Base-by-base conservation (phyloP, 2,113 vertebrate genomes). In the Romanogobio albipinnatus region DNA sequence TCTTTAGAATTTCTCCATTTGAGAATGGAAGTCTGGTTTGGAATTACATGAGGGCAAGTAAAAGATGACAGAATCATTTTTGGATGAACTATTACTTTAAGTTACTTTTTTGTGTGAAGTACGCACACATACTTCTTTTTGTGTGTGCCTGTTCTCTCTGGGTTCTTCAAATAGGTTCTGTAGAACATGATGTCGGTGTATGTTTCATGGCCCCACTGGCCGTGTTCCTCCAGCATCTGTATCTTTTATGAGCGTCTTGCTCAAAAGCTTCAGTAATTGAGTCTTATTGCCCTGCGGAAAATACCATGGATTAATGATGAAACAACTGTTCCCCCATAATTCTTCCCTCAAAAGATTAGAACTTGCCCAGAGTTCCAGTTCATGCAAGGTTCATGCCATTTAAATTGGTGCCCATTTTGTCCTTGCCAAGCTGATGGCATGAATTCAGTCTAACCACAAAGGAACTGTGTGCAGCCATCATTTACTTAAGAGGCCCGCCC, bases 391-490 rank as follows among this genome's bases (percentile, higher is more conserved):
- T 91, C 81, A 86, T 45, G 47, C 78, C 13, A 82, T 87, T 87
- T 64, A 47, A 81, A 36, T 76, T 36, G 29, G 36, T 85, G 51
- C 83, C 86, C 76, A 85, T 82, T 68, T 79, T 73, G 45, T 76
- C 81, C 74, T 73, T 80, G 75, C 77, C 84, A 82, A 61, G 82
- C 66, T 84, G 76, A 86, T 89, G 84, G 82, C 85, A 45, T 80
- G n/a, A 87, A 79, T 90, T 92, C 87, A 88, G 70, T 89, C 77
- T 49, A 74, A 66, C 88, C 86, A 81, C 86, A 92, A 89, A 86
- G 89, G 82, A 85, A 56, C 74, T 87, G 87, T 59, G 26, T 0
- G 53, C 74, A 90, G 70, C 45, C 53, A 22, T 75, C 68, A 86
- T 85, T 76, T 76, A 76, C 75, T 79, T 43, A 84, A 76, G 36